Conservation (phyloP, 2,888 invertebrate species). For the Sussaba pulchella region DNA sequence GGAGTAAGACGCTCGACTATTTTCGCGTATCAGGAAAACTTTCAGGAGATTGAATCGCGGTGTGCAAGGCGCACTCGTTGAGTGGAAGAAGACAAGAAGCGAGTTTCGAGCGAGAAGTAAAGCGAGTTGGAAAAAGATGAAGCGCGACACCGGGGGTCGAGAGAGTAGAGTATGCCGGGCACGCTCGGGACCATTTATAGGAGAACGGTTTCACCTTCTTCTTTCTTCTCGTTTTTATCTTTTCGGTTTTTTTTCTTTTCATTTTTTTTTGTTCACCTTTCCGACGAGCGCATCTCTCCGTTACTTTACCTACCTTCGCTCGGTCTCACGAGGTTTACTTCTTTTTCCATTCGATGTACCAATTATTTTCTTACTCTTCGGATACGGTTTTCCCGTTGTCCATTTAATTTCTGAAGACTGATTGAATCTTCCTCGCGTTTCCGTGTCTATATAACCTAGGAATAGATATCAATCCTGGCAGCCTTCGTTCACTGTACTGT, state of each 20-base stretch:
- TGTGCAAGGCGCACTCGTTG: constrained; percentile 53
- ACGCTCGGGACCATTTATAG: constrained; percentile 67
- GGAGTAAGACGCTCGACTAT: constrained; percentile 32
- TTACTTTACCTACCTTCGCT: constrained; percentile 53
- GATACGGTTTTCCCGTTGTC: constrained; percentile 43
- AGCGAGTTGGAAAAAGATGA: constrained; percentile 50
- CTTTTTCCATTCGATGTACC: constrained; percentile 43
- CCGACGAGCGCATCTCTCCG: constrained; percentile 36
- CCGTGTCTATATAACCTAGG: constrained; percentile 42
- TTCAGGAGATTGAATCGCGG: constrained; percentile 69
- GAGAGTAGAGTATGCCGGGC: constrained; percentile 63
- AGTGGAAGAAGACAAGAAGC: constrained; percentile 58
- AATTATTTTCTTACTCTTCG: constrained; percentile 58
- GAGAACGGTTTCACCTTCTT: constrained; percentile 67
- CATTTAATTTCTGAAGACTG: constrained; percentile 57
- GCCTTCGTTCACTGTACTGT: no score
- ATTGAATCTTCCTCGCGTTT: constrained; percentile 48
- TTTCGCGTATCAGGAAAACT: constrained; percentile 69
- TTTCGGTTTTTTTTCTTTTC: constrained; percentile 34
- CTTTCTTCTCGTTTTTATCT: constrained; percentile 28
- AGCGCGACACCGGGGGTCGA: constrained; percentile 17
- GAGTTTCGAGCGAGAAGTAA: no score
- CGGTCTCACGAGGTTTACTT: constrained; percentile 34
- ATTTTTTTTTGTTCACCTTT: constrained; percentile 52
- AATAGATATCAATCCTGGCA: constrained; percentile 10